These are phyloP conservation scores for Macrosoma leucophasiata DNA, from an alignment of 2,888 invertebrate genomes.

Conservation along the genomic window DNA sequence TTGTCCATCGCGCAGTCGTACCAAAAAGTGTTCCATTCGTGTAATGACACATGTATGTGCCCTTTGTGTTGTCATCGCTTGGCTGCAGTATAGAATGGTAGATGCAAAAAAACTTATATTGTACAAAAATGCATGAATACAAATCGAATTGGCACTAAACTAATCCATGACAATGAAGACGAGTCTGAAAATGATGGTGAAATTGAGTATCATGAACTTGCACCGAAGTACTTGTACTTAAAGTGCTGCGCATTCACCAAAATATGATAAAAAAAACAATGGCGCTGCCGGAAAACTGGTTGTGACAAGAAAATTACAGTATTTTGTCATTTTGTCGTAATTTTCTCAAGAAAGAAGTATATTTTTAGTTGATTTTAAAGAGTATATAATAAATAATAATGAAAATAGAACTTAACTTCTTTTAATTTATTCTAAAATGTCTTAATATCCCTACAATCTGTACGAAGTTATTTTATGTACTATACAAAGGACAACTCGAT, in stretches of 20 bases:
- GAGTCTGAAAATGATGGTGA: too few relatives aligned
- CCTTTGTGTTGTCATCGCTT: too few relatives aligned
- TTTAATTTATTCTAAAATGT: too few relatives aligned
- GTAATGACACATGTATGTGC: constrained; percentile 7
- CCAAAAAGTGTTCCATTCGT: background rate
- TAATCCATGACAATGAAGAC: too few relatives aligned
- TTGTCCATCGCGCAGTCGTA: background rate
- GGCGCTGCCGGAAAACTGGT: background rate
- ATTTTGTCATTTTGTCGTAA: background rate
- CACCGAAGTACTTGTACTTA: background rate
- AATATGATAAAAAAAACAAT: background rate
- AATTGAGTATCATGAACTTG: background rate
- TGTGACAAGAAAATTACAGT: background rate
- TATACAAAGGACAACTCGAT: too few relatives aligned
- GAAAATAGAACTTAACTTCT: background rate
- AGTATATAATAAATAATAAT: too few relatives aligned
- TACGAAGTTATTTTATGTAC: too few relatives aligned
- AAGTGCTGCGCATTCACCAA: background rate
- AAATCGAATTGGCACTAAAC: too few relatives aligned
- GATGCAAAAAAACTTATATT: too few relatives aligned
- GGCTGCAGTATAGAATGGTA: too few relatives aligned
- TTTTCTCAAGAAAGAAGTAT: background rate
- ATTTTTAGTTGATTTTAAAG: constrained; percentile 2
- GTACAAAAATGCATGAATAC: too few relatives aligned
- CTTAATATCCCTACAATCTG: too few relatives aligned